Evolutionary conservation across 2,113 vertebrate species (phyloP), one percentile per base, ranked within the genome.

Genomic region (Chionomys nivalis): DNA sequence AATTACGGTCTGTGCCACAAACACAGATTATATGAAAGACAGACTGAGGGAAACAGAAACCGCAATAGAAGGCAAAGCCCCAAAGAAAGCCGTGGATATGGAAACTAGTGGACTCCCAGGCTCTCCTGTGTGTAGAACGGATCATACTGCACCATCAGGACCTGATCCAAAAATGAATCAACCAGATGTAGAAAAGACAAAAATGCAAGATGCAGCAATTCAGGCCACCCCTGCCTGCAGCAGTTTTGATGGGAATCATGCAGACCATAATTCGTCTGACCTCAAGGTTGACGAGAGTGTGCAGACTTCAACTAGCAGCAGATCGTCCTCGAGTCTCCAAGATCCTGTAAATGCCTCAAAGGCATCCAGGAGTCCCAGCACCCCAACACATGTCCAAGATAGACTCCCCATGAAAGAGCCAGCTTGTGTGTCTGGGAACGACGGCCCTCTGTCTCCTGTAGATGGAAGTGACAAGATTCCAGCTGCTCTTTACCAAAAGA

Each of bases 131-230:
- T 90, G 68, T 97, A 94, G 98, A 98, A 97, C 83, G 87, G 96
- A 98, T 89, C 65, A 91, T 61, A n/a, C 86, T 87, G 75, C 77
- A 97, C 87, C 93, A 88, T 94, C 88, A 94, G 95, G 81, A 21
- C 95, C 93, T 94, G 89, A 97, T 96, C 96, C 97, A 89, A 98
- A 97, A 94, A 78, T 39, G 93, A 97, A 97, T 95, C 98, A 97
- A 28, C 77, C 90, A 19, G 92, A 1, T 63, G 58, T 87, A 85
- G 98, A 98, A 90, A 96, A 97, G 55, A 96, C 98, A 72, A 98
- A 98, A 98, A 99, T 96, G 96, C 99, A 99, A 93, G 99, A 99
- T 97, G 98, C 97, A 68, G 98, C 98, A 77, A 98, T 99, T 97
- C 99, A 99, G 96, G 97, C 98, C 72, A 87, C 94, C 66, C 96